These are phyloP conservation scores for Scaptodrosophila latifasciaeformis DNA, from an alignment of 2,888 invertebrate species.

Conservation along the genomic window DNA sequence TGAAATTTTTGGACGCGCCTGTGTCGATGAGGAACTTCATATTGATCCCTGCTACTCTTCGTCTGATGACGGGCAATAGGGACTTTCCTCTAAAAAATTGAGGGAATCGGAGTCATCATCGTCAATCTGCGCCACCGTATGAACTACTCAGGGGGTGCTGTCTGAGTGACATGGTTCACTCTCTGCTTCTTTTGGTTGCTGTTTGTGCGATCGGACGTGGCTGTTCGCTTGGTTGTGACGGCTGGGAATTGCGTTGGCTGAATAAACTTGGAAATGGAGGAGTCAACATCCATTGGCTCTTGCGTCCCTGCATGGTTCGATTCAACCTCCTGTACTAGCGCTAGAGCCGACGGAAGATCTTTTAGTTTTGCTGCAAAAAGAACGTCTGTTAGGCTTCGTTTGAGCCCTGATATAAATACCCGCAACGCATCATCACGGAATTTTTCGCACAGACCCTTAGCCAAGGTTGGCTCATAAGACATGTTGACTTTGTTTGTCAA, in stretches of 20 bases:
- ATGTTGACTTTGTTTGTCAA: not conserved
- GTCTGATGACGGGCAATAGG: not conserved
- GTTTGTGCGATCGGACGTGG: not conserved
- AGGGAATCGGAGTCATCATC: not conserved
- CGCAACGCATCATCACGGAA: not conserved
- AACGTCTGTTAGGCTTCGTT: not conserved
- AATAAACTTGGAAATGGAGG: not conserved
- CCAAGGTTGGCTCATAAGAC: not conserved
- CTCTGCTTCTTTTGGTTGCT: not conserved
- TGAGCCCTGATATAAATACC: not conserved
- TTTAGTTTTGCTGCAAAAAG: not conserved
- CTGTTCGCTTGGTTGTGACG: not conserved
- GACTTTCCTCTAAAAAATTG: not conserved
- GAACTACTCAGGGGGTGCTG: too few species aligned
- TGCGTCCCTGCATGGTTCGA: not conserved
- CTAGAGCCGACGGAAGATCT: not conserved
- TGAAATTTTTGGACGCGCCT: not conserved
- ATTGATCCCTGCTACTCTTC: not conserved
- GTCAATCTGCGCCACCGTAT: not conserved
- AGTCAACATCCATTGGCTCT: not conserved
- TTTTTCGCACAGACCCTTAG: not conserved
- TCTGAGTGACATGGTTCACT: not conserved
- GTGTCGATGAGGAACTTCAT: not conserved
- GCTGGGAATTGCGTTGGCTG: not conserved
- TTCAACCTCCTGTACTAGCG: not conserved